Conservation (phyloP, 2,888 invertebrate species). For the Lithophane leautieri region DNA sequence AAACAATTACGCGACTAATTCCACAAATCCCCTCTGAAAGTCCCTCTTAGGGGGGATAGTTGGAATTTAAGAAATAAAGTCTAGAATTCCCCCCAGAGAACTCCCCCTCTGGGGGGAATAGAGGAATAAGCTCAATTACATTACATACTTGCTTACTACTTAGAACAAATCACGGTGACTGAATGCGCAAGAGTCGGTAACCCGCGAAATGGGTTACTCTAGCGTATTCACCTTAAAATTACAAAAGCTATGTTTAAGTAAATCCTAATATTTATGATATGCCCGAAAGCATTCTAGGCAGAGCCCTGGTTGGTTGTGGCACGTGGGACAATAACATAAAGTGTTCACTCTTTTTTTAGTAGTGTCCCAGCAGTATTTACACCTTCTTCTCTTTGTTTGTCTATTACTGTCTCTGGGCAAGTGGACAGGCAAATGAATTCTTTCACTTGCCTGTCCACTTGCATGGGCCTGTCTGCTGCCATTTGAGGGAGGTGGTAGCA, state of each 20-base stretch:
- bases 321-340: background rate
- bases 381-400: background rate
- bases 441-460: background rate
- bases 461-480: slow-evolving; percentile 9
- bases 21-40: too few species aligned
- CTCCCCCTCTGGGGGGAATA: too few species aligned
- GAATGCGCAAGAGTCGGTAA: too few species aligned
- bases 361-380: background rate
- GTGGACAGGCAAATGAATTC: background rate
- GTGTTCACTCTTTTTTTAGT: background rate
- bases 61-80: too few species aligned
- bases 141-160: background rate
- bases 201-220: background rate
- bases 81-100: too few species aligned
- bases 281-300: background rate
- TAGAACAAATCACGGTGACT: too few species aligned
- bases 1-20: background rate
- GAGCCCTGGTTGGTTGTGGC: background rate
- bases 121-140: too few species aligned
- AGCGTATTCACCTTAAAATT: background rate
- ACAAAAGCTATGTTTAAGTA: background rate
- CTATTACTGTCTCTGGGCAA: background rate
- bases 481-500: slow-evolving; percentile 1
- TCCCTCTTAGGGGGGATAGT: too few species aligned
- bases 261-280: background rate